A percentile compares a stretch with the other conserved stretches of the same genome.
These are phyloP conservation scores for Chrysocyon brachyurus DNA, from an alignment of 2,797 vertebrate genomes.

Conservation along the genomic window DNA sequence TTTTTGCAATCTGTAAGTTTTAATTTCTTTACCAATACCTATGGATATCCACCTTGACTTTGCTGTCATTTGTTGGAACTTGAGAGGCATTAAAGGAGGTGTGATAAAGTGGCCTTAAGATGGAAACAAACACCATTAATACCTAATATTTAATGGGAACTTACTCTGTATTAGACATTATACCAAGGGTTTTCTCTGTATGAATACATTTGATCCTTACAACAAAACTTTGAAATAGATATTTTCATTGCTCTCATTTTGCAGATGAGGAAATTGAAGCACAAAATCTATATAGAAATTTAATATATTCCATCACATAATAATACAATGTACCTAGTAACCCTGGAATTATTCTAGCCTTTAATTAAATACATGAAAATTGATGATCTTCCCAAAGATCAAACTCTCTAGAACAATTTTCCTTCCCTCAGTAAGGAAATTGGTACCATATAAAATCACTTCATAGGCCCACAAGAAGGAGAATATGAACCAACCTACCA, in stretches of 20 bases:
- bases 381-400: not conserved
- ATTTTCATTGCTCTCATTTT: not conserved
- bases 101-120: not conserved
- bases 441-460: not conserved
- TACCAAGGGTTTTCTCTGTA: not conserved
- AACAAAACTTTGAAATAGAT: not conserved
- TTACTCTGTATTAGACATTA: not conserved
- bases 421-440: not conserved
- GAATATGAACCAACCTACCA: not conserved
- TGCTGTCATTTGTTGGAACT: not conserved
- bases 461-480: not conserved
- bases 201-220: not conserved
- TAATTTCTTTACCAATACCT: not conserved
- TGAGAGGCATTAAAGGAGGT: not conserved
- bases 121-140: not conserved
- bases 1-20: not conserved
- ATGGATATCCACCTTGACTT: not conserved
- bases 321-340: not conserved
- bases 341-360: not conserved
- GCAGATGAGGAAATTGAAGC: not conserved
- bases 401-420: not conserved
- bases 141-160: not conserved
- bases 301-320: not conserved
- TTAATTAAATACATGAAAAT: constrained; percentile 13
- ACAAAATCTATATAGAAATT: not conserved